Evolutionary conservation across 2,888 invertebrate genomes (phyloP), one percentile per base, ranked within the genome.

Genomic region (Ochropleura plecta): DNA sequence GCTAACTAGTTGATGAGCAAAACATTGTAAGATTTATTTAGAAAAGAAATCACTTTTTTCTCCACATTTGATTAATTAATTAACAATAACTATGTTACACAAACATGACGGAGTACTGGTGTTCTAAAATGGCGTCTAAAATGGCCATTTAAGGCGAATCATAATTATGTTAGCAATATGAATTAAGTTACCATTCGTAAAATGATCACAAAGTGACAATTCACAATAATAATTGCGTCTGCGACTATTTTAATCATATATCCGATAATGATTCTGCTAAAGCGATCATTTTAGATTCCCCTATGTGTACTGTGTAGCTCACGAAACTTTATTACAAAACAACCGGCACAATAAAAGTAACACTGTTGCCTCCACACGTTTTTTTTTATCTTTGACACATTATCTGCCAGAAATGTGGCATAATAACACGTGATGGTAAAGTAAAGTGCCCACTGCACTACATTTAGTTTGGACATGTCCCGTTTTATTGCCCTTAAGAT

Each of bases 401-500:
- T 70, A 77, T 85, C 81, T 75, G 59, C 30, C 18, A 59, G 60
- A 18, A 73, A 20, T 46, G 63, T 53, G 55, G 53, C n/a, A 60
- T 49, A 70, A 74, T 73, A 73, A 77, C 66, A 70, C 62, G 63
- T 63, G 73, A 67, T 55, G 48, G 64, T 20, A 65, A 70, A n/a
- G 30, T 71, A 69, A 69, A 60, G 40, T 70, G 63, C 44, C 14
- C n/a, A 12, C 18, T 55, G 42, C 62, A 44, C 44, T 44, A 44
- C 16, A 44, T 46, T 68, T 53, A 14, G 12, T 51, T 57, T 53
- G 60, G 20, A 62, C 75, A 81, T 44, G 73, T 82, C 44, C 55
- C 48, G 18, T 73, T 84, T 80, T 71, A 74, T 69, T 66, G 68
- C 60, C 72, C 69, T 53, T 65, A 64, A 66, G 42, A 75, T 76